phyloP scores from a whole-genome alignment of 2,797 vertebrate genomes.

The Bradypodion pumilum region DNA sequence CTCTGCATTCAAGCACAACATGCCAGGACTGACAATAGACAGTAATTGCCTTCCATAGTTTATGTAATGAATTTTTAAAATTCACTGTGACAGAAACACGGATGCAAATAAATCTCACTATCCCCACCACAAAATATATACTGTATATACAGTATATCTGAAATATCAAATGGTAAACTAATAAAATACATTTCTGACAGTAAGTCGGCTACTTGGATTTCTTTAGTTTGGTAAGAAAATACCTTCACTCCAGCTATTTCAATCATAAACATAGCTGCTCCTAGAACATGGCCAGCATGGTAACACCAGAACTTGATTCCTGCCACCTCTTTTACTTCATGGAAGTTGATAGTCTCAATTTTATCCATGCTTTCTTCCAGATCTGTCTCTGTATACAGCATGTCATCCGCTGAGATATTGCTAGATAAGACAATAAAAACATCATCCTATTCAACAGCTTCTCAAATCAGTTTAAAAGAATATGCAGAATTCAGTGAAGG shows the following conservation, averaged over 20 bases:
- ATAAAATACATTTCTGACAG: not conserved
- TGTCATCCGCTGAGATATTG: slow-evolving; percentile 97
- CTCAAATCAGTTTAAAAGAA: not conserved
- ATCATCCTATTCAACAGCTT: slow-evolving; percentile 4
- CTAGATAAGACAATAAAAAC: slow-evolving; percentile 71
- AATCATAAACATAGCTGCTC: slow-evolving; percentile 97
- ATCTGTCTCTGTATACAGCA: slow-evolving; percentile 96
- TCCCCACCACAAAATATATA: too few species aligned
- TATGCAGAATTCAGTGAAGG: not conserved
- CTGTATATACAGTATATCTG: too few species aligned
- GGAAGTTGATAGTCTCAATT: slow-evolving; percentile 98
- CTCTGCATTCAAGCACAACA: not conserved
- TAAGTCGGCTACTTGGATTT: not conserved
- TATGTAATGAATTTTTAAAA: not conserved
- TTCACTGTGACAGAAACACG: not conserved
- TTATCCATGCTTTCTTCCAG: slow-evolving; percentile 98
- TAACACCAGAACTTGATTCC: slow-evolving; percentile 99
- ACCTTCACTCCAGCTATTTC: slow-evolving; percentile 97
- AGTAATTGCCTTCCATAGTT: not conserved
- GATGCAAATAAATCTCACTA: not conserved
- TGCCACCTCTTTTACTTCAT: slow-evolving; percentile 97
- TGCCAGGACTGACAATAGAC: not conserved
- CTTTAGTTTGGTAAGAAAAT: slow-evolving; percentile 19
- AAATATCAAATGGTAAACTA: not conserved
- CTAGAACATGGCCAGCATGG: slow-evolving; percentile 92